These are phyloP conservation scores for Taurulus bubalis DNA, from an alignment of 2,113 vertebrate species.

Conservation along the genomic window DNA sequence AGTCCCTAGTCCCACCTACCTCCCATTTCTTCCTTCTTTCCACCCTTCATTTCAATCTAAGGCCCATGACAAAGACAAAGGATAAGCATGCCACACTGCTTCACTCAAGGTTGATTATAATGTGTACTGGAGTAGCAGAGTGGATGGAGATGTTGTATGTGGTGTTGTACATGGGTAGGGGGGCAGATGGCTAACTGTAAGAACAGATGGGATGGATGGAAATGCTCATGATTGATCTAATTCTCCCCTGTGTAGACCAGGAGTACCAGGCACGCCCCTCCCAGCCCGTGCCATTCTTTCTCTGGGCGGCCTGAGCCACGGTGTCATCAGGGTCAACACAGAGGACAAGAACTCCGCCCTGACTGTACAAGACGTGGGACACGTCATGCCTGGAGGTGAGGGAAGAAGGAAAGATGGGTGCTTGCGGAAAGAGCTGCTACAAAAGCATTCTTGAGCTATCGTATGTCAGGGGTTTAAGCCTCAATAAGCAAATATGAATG, in stretches of 20 bases:
- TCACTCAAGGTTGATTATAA: neutral
- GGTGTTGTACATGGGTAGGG: neutral
- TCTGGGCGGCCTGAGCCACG: conserved; percentile 93
- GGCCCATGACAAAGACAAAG: neutral
- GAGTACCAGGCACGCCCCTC: conserved; percentile 92
- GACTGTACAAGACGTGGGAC: conserved; percentile 97
- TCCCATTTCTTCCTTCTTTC: neutral
- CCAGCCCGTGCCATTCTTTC: conserved; percentile 96
- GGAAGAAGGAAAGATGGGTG: neutral
- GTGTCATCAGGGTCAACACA: conserved; percentile 96
- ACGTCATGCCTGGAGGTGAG: conserved; percentile 98
- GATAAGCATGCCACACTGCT: conserved; percentile 7
- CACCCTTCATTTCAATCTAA: neutral
- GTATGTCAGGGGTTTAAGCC: neutral
- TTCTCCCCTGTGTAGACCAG: conserved; percentile 83
- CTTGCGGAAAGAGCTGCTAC: conserved; percentile 1
- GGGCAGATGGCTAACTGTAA: conserved; percentile 33
- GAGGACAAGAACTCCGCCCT: conserved; percentile 98
- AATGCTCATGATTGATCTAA: conserved; percentile 17
- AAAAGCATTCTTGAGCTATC: neutral
- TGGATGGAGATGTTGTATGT: neutral
- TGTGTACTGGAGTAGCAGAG: neutral
- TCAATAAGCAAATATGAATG: neutral
- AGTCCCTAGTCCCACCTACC: neutral
- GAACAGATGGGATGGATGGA: conserved; percentile 37